phyloP scores from a whole-genome alignment of 2,113 vertebrate genomes.

The Hiodon alosoides region DNA sequence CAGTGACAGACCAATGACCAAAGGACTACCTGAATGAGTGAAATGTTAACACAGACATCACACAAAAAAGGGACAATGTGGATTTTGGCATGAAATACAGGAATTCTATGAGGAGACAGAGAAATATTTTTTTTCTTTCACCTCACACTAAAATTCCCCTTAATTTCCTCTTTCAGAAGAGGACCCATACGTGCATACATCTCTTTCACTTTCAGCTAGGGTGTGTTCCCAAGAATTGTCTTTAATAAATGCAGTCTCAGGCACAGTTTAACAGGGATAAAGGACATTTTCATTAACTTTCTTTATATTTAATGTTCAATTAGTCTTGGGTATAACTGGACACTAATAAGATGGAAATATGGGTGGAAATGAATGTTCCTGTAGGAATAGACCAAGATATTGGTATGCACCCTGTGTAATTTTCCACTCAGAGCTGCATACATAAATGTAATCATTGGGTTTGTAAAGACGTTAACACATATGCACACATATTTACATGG shows the following conservation, averaged over 20 bases:
- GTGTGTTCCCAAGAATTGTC: slow-evolving; percentile 61
- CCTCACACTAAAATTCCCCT: slow-evolving; percentile 36
- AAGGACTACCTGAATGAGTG: background rate
- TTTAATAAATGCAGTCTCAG: slow-evolving; percentile 77
- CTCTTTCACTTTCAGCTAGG: slow-evolving; percentile 50
- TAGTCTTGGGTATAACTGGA: slow-evolving; percentile 73
- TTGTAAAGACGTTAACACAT: slow-evolving; percentile 55
- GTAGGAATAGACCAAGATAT: slow-evolving; percentile 62
- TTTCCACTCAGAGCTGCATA: slow-evolving; percentile 19
- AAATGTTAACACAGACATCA: background rate
- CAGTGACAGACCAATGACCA: no score
- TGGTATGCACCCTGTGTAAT: slow-evolving; percentile 53
- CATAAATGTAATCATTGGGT: slow-evolving; percentile 56
- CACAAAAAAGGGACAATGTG: slow-evolving; percentile 24
- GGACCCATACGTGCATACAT: slow-evolving; percentile 51
- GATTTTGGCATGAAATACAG: slow-evolving; percentile 35
- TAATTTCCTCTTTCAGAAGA: slow-evolving; percentile 29
- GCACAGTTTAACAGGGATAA: slow-evolving; percentile 75
- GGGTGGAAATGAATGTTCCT: slow-evolving; percentile 70
- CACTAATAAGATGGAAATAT: slow-evolving; percentile 76
- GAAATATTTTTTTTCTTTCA: slow-evolving; percentile 32
- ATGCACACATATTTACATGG: slow-evolving; percentile 45
- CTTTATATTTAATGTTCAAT: slow-evolving; percentile 82
- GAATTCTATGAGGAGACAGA: slow-evolving; percentile 43
- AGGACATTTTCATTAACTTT: slow-evolving; percentile 81